Conservation (phyloP, 2,888 invertebrate species). For the Piscicola geometra region DNA sequence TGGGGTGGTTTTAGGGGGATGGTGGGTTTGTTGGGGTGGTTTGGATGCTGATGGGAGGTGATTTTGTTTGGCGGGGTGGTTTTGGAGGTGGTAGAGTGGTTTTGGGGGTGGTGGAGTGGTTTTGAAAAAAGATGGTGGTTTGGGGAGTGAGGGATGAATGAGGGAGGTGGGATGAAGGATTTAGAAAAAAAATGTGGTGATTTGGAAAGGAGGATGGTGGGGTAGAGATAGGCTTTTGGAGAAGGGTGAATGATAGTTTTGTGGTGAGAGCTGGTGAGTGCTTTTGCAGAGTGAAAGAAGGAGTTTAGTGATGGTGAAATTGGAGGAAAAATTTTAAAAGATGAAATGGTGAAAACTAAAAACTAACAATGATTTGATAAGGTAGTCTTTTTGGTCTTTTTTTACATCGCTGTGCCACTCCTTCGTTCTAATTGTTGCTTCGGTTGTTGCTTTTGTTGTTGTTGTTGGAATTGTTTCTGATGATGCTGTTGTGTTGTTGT, state of each 20-base stretch:
- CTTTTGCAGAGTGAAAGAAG: not conserved
- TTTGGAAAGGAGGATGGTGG: too few relatives aligned
- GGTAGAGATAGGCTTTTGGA: too few relatives aligned
- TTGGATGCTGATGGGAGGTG: not conserved
- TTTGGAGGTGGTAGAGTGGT: too few relatives aligned
- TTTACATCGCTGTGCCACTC: not conserved
- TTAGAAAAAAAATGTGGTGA: too few relatives aligned
- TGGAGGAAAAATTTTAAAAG: too few relatives aligned
- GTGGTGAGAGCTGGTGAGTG: not conserved
- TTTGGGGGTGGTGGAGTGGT: too few relatives aligned
- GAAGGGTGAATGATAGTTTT: not conserved
- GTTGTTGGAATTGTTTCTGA: not conserved
- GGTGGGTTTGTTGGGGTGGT: not conserved
- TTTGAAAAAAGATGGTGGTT: too few relatives aligned
- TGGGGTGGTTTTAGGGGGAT: not conserved
- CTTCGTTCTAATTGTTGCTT: not conserved
- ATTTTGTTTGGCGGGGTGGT: too few relatives aligned
- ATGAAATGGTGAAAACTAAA: too few relatives aligned
- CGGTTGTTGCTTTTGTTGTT: conserved; percentile 2
- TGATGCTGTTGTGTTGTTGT: not conserved
- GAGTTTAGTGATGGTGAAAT: not conserved
- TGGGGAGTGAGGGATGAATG: too few relatives aligned
- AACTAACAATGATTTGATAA: not conserved
- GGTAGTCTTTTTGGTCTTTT: not conserved
- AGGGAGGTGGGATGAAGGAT: too few relatives aligned